These are phyloP conservation scores for Argynnis bischoffii DNA, from an alignment of 2,888 invertebrate species.

Conservation along the genomic window DNA sequence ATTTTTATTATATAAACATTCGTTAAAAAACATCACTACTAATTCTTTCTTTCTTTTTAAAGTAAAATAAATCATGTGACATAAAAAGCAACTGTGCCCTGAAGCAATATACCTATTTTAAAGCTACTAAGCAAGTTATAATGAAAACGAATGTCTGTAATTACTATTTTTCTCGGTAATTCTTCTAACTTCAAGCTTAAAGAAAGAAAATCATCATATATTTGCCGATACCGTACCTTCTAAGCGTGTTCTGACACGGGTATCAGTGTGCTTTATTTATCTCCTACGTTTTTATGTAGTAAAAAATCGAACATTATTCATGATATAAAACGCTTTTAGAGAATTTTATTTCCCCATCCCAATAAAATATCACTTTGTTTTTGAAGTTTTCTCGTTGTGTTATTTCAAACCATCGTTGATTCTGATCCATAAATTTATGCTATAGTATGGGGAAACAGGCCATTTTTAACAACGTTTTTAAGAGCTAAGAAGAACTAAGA, in stretches of 20 bases:
- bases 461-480: too few relatives aligned
- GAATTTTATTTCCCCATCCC: not conserved
- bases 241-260: too few relatives aligned
- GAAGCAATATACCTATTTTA: not conserved
- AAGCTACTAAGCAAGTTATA: conserved; percentile 10
- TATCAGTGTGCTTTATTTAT: not conserved
- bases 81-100: not conserved
- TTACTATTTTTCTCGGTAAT: too few relatives aligned
- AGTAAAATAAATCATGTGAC: not conserved
- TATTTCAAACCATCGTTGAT: too few relatives aligned
- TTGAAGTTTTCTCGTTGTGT: not conserved
- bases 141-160: conserved; percentile 11
- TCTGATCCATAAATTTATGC: too few relatives aligned
- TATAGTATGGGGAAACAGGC: too few relatives aligned
- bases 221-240: too few relatives aligned
- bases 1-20: too few relatives aligned
- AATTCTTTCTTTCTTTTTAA: not conserved
- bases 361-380: not conserved
- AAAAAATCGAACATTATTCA: not conserved
- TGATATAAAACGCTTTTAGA: not conserved
- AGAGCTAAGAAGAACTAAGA: too few relatives aligned
- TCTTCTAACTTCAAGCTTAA: too few relatives aligned
- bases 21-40: not conserved
- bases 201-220: too few relatives aligned
- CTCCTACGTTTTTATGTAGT: conserved; percentile 1